A percentile compares a stretch with the other conserved stretches of the same genome.
phyloP scores from a whole-genome alignment of 1,140 invertebrate genomes.

The Trinorchestia longiramus region DNA sequence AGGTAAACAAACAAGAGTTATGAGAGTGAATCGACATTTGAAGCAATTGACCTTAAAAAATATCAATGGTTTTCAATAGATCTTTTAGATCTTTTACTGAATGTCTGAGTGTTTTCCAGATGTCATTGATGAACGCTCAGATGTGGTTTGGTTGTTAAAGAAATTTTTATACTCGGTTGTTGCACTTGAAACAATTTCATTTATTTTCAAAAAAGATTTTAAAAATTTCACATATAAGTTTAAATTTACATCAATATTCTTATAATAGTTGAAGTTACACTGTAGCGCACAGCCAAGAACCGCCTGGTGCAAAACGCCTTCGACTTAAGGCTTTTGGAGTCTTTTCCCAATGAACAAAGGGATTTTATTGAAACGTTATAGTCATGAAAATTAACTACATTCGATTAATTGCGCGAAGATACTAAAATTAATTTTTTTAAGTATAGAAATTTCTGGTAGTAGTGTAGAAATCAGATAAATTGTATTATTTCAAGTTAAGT shows the following conservation, averaged over 20 bases:
- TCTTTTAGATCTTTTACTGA: background rate
- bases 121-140: background rate
- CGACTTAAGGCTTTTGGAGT: background rate
- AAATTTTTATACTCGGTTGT: background rate
- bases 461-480: background rate
- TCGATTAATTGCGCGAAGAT: background rate
- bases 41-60: too few species aligned
- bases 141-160: background rate
- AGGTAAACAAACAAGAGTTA: background rate
- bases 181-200: too few species aligned
- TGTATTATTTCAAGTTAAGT: background rate
- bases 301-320: background rate
- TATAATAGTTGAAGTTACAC: background rate
- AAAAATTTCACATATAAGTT: background rate
- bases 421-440: background rate
- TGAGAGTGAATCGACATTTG: background rate
- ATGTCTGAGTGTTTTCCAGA: background rate
- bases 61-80: background rate
- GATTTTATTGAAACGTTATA: too few species aligned
- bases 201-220: background rate
- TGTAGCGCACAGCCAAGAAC: background rate
- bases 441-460: background rate
- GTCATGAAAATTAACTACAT: background rate
- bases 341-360: background rate
- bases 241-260: background rate